A percentile compares a stretch with the other conserved stretches of the same genome.
These are phyloP conservation scores for Zele albiditarsus DNA, from an alignment of 2,888 invertebrate genomes.

Conservation along the genomic window DNA sequence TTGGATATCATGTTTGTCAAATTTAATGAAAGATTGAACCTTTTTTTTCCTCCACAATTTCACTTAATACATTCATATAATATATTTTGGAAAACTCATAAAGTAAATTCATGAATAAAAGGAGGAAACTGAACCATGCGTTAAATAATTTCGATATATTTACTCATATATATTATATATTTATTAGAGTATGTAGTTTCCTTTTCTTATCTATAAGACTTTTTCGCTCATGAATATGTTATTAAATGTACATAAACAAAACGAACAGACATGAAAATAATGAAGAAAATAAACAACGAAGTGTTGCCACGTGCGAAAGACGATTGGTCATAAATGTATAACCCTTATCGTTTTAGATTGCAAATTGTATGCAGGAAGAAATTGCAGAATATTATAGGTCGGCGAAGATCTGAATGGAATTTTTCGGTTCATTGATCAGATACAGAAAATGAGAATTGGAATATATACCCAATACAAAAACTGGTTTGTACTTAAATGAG, in stretches of 20 bases:
- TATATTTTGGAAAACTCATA: constrained; percentile 35
- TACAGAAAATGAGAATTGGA: constrained; percentile 53
- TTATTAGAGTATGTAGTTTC: constrained; percentile 63
- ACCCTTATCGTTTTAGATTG: constrained; percentile 40
- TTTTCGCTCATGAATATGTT: constrained; percentile 40
- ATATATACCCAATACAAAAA: constrained; percentile 35
- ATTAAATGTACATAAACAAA: constrained; percentile 41
- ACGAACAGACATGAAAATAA: constrained; percentile 38
- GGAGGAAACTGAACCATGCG: constrained; percentile 53
- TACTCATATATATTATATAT: constrained; percentile 63
- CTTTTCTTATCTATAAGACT: constrained; percentile 44
- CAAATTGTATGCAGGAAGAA: not conserved
- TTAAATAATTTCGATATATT: constrained; percentile 60
- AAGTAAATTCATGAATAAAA: constrained; percentile 54
- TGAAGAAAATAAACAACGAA: constrained; percentile 25
- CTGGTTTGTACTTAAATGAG: constrained; percentile 51
- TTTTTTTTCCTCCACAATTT: constrained; percentile 43
- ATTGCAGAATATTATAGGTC: constrained; percentile 18
- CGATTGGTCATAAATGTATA: constrained; percentile 47
- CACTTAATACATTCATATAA: constrained; percentile 46
- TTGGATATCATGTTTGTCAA: not conserved
- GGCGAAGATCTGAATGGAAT: constrained; percentile 47
- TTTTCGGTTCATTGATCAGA: constrained; percentile 66
- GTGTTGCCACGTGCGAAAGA: constrained; percentile 36
- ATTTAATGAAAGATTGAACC: not conserved